These are phyloP conservation scores for Hestina assimilis DNA, from an alignment of 1,140 invertebrate genomes.

Conservation along the genomic window DNA sequence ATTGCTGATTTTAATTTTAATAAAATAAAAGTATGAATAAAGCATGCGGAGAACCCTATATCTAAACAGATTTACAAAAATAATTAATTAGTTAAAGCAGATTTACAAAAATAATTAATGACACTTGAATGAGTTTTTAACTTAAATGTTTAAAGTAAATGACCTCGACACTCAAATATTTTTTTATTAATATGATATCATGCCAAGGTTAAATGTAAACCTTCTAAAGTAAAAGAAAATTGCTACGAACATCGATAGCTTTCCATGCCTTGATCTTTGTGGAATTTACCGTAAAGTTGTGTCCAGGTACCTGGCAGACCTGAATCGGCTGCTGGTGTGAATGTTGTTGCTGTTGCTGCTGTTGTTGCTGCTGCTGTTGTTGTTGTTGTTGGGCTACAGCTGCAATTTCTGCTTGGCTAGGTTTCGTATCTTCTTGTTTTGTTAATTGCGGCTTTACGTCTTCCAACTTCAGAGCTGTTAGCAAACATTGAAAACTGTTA, in stretches of 20 bases:
- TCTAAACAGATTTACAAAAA: no score
- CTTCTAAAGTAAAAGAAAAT: no score
- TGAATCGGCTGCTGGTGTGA: slow-evolving; percentile 75
- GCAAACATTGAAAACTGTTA: not conserved
- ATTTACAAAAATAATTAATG: no score
- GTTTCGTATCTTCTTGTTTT: slow-evolving; percentile 77
- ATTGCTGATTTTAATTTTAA: no score
- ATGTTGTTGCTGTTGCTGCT: slow-evolving; percentile 75
- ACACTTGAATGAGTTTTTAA: no score
- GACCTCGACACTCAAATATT: no score
- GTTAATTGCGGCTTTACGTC: slow-evolving; percentile 75
- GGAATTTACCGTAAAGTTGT: slow-evolving; percentile 73
- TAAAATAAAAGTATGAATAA: no score
- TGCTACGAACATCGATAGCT: slow-evolving; percentile 21
- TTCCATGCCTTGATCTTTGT: slow-evolving; percentile 47
- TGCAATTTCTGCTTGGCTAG: slow-evolving; percentile 76
- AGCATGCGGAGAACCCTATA: no score
- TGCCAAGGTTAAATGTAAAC: no score
- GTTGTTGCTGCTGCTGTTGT: slow-evolving; percentile 60
- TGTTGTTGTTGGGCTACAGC: slow-evolving; percentile 58
- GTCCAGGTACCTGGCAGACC: slow-evolving; percentile 75
- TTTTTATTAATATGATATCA: no score
- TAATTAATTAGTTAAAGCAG: no score
- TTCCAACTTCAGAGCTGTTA: slow-evolving; percentile 70
- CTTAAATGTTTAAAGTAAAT: no score